Base-by-base conservation (phyloP, 2,888 invertebrate genomes). In the Selenia dentaria region DNA sequence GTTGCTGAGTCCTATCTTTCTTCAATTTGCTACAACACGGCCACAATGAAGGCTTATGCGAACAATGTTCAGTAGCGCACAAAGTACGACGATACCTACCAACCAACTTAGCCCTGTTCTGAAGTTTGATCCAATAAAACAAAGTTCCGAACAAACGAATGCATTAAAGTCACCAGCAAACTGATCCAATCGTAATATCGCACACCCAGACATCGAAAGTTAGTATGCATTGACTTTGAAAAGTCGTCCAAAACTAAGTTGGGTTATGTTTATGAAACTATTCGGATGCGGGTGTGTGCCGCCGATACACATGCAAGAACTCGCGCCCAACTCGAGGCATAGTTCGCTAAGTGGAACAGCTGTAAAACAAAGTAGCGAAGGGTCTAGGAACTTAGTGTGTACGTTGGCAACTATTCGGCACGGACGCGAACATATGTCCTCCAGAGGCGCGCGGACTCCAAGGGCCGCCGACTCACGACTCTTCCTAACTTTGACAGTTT, bases 171-270 rank as follows among this genome's bases (percentile, higher is more conserved):
- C 84, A 75, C 79, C 76, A 78, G 74, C 80, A 76, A 87, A 86
- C 81, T 86, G 87, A 88, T 89, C 86, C 85, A 86, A 85, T 89
- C 85, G 86, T 89, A 87, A 89, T 87, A 88, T 86, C 83, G 78
- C 84, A 85, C 84, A 83, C 76, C 78, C 82, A 87, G 84, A 88
- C 89, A 86, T 86, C 84, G 83, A 85, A 89, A 90, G 89, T 90
- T 89, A 88, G 88, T 86, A 90, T 90, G 89, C 89, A 88, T 90
- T 90, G 89, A 90, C 89, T 90, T 90, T 90, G 89, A 89, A 90
- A 89, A 89, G 89, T 90, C 80, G 89, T 87, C 89, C 88, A 84
- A 88, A 90, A 90, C 89, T 89, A 85, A 89, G 88, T 90, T 88
- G 79, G 85, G 89, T 87, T 89, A 89, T 90, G 89, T 90, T 89